Percentiles rank a stretch among this genome's conserved stretches.
Conservation (phyloP, 2,888 invertebrate genomes). For the Hemicrepidius hirtus region DNA sequence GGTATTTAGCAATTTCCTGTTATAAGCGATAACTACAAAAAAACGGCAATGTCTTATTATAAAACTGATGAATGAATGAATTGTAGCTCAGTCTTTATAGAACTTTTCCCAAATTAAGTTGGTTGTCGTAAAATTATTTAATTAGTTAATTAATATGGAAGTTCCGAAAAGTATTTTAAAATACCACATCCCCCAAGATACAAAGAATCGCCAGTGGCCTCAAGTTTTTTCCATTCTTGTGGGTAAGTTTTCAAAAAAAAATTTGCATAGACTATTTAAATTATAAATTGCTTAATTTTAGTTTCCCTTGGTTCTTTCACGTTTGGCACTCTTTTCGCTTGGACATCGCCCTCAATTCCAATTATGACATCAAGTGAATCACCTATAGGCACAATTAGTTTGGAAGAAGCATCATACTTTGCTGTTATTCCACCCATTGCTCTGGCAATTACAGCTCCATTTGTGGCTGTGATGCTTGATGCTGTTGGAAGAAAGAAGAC, state of each 20-base stretch:
- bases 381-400: slow-evolving; percentile 60
- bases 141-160: too few relatives aligned
- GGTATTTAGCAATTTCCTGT: too few relatives aligned
- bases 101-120: too few relatives aligned
- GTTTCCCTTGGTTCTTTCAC: slow-evolving; percentile 57
- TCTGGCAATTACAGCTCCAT: slow-evolving; percentile 58
- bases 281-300: slow-evolving; percentile 37
- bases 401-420: slow-evolving; percentile 66
- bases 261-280: slow-evolving; percentile 16
- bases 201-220: slow-evolving; percentile 24
- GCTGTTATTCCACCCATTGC: slow-evolving; percentile 64
- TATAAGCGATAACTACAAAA: too few relatives aligned
- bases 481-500: slow-evolving; percentile 63
- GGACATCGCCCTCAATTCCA: slow-evolving; percentile 67
- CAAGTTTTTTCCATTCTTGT: slow-evolving; percentile 46
- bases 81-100: too few relatives aligned
- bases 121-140: too few relatives aligned
- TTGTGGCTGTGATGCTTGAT: slow-evolving; percentile 61
- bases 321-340: slow-evolving; percentile 61
- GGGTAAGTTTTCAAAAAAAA: slow-evolving; percentile 47
- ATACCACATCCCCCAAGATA: background rate
- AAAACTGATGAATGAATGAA: too few relatives aligned
- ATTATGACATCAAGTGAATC: slow-evolving; percentile 61
- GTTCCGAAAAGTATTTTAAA: background rate
- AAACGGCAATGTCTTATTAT: too few relatives aligned